A percentile compares a stretch with the other conserved stretches of the same genome.
Evolutionary conservation across 2,113 vertebrate genomes (phyloP).

Genomic region (Anoura caudifer): DNA sequence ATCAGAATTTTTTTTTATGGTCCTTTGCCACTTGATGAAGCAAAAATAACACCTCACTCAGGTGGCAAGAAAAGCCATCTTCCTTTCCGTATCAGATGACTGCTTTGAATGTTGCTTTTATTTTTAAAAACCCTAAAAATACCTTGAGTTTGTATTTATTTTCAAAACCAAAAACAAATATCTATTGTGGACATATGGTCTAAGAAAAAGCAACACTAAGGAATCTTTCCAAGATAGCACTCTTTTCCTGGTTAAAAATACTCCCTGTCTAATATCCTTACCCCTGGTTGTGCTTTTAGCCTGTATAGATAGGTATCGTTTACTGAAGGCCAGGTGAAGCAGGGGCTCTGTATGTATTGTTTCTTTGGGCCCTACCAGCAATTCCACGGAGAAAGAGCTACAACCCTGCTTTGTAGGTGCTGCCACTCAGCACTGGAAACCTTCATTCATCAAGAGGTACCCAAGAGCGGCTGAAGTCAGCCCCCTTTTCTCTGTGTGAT

Average conservation of each 20-base stretch:
- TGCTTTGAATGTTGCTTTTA: background rate
- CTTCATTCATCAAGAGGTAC: background rate
- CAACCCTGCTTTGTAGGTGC: background rate
- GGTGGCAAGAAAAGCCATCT: background rate
- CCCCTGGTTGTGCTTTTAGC: background rate
- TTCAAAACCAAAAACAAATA: background rate
- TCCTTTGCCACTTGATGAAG: constrained; percentile 75
- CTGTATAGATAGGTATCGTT: background rate
- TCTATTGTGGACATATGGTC: background rate
- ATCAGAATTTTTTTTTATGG: constrained; percentile 72
- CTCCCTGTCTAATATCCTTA: background rate
- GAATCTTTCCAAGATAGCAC: background rate
- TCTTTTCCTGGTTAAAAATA: background rate
- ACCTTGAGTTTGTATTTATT: background rate
- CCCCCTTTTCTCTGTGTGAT: background rate
- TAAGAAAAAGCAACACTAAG: background rate
- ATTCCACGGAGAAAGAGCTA: background rate
- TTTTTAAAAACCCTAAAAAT: background rate
- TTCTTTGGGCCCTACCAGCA: background rate
- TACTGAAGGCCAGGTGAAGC: background rate
- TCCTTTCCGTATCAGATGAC: background rate
- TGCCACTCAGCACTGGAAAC: background rate
- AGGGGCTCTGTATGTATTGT: background rate
- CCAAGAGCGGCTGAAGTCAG: too few species aligned
- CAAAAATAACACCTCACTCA: constrained; percentile 75